Percentiles rank a stretch among this genome's conserved stretches.
phyloP scores from a whole-genome alignment of 2,888 invertebrate species.

The Ochropleura plecta region DNA sequence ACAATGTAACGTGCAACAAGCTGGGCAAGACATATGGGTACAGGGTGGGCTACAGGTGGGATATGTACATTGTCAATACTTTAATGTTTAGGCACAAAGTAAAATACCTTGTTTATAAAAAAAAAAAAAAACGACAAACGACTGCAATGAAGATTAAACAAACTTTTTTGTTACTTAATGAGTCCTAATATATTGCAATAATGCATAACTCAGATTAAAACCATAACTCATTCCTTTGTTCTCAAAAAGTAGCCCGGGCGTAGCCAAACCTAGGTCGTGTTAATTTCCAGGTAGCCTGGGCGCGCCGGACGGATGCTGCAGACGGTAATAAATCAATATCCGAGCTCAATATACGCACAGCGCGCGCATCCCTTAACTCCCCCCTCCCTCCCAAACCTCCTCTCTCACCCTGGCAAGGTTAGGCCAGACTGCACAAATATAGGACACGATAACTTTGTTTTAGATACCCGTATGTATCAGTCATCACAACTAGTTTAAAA shows the following conservation, averaged over 20 bases:
- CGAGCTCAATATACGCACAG: too few relatives aligned
- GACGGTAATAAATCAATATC: constrained; percentile 23
- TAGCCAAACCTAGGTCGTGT: background rate
- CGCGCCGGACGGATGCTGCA: background rate
- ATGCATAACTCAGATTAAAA: background rate
- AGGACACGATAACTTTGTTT: background rate
- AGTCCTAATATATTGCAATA: background rate
- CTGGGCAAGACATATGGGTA: background rate
- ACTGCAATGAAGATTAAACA: background rate
- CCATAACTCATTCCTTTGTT: constrained; percentile 10
- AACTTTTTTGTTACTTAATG: background rate
- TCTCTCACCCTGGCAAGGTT: background rate
- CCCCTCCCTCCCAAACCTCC: background rate
- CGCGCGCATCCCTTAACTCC: background rate
- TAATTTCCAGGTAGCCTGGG: background rate
- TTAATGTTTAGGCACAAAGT: background rate
- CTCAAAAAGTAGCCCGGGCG: background rate
- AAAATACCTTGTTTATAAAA: background rate
- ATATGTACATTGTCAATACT: background rate
- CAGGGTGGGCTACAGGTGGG: too few relatives aligned
- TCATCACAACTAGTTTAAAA: background rate
- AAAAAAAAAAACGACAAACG: background rate
- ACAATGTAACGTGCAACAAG: background rate
- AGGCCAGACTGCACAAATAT: background rate
- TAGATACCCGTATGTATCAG: background rate